Conservation (phyloP, 2,113 vertebrate genomes). For the Theristicus caerulescens region DNA sequence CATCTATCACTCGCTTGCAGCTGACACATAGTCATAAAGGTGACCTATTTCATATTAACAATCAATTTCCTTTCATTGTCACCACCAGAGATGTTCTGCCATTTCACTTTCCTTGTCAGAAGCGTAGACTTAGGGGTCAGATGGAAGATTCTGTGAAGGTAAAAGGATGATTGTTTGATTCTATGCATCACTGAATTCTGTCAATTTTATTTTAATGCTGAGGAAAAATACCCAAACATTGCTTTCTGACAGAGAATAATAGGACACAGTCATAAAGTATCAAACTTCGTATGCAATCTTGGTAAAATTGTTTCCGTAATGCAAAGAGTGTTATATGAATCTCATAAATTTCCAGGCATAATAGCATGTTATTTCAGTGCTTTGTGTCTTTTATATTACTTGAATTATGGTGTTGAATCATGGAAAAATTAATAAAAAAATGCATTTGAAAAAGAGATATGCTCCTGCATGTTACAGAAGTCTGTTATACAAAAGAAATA, state of each 20-base stretch:
- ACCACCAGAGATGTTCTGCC: background rate
- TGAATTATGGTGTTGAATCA: background rate
- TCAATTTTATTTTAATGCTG: conserved; percentile 36
- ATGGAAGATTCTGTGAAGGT: background rate
- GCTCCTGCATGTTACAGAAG: background rate
- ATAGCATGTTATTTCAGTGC: background rate
- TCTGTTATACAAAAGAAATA: conserved; percentile 5
- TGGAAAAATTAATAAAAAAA: background rate
- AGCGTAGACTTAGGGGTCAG: background rate
- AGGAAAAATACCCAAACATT: conserved; percentile 10
- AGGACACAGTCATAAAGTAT: background rate
- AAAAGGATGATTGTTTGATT: background rate
- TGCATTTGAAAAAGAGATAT: background rate
- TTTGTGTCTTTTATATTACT: background rate
- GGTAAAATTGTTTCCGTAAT: background rate
- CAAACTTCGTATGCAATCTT: background rate
- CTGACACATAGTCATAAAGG: conserved; percentile 37
- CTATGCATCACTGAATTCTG: background rate
- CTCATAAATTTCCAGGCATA: background rate
- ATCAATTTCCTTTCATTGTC: conserved; percentile 42
- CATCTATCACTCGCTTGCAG: background rate
- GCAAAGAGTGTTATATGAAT: background rate
- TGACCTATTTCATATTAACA: conserved; percentile 5
- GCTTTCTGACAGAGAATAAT: background rate
- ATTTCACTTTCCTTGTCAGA: conserved; percentile 5